phyloP scores from a whole-genome alignment of 1,140 invertebrate genomes.

The Lerema accius region DNA sequence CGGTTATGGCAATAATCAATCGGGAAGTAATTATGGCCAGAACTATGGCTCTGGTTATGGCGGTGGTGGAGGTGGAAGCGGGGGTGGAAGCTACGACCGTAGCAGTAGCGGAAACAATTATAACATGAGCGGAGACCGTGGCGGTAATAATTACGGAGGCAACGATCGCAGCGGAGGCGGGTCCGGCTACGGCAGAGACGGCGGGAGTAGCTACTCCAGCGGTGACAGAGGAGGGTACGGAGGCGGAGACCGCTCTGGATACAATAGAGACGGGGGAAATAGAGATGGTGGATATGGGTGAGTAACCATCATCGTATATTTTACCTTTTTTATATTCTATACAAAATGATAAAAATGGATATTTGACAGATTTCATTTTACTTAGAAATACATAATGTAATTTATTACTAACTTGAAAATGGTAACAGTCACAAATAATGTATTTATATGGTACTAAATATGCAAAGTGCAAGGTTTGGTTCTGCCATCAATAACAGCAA shows the following conservation, averaged over 20 bases:
- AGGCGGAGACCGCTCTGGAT: constrained; percentile 77
- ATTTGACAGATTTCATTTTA: too few species aligned
- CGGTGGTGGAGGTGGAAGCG: constrained; percentile 34
- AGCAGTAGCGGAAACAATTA: constrained; percentile 65
- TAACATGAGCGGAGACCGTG: constrained; percentile 54
- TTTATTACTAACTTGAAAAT: too few species aligned
- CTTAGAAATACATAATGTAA: too few species aligned
- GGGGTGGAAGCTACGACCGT: constrained; percentile 62
- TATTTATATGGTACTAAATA: too few species aligned
- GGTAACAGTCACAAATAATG: too few species aligned
- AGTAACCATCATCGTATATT: constrained; percentile 54
- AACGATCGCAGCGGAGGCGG: constrained; percentile 53
- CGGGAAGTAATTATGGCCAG: constrained; percentile 63
- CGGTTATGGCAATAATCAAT: constrained; percentile 52
- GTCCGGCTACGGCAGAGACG: constrained; percentile 54
- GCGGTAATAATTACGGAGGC: constrained; percentile 53
- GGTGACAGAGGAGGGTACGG: constrained; percentile 72
- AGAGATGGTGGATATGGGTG: constrained; percentile 76
- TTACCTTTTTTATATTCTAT: too few species aligned
- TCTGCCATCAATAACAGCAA: too few species aligned
- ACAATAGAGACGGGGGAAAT: constrained; percentile 78
- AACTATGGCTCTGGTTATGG: constrained; percentile 55
- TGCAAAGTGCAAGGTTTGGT: too few species aligned
- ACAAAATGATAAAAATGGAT: too few species aligned
- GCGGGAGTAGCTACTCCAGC: constrained; percentile 58